phyloP scores from a whole-genome alignment of 2,113 vertebrate species.

The Gambusia affinis region DNA sequence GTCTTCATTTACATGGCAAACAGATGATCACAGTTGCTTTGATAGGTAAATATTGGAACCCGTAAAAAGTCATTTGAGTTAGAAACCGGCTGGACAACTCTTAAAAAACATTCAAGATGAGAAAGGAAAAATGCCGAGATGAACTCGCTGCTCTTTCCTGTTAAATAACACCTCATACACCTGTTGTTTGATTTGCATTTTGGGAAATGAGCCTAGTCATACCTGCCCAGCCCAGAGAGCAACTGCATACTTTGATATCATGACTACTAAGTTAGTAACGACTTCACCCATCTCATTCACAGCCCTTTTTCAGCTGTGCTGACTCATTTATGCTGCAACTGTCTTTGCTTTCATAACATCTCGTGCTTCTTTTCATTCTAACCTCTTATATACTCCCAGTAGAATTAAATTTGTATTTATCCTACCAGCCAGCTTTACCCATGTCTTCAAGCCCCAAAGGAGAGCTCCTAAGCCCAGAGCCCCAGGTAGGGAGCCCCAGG shows the following conservation, averaged over 20 bases:
- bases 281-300: conserved; percentile 21
- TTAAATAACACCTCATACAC: conserved; percentile 29
- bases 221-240: conserved; percentile 34
- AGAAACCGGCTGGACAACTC: conserved; percentile 21
- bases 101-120: conserved; percentile 38
- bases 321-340: conserved; percentile 24
- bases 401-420: conserved; percentile 66
- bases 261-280: conserved; percentile 7
- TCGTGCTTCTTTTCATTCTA: conserved; percentile 15
- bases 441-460: conserved; percentile 47
- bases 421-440: conserved; percentile 45
- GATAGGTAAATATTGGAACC: neutral
- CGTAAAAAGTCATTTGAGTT: neutral
- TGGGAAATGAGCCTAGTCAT: conserved; percentile 53
- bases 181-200: conserved; percentile 58
- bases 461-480: conserved; percentile 58
- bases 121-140: neutral
- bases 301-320: conserved; percentile 23
- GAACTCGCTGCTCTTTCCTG: conserved; percentile 9
- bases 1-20: neutral
- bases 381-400: conserved; percentile 67
- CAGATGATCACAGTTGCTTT: neutral
- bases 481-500: conserved; percentile 57
- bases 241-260: conserved; percentile 27
- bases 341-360: conserved; percentile 50